Percentiles rank a stretch among this genome's conserved stretches.
Evolutionary conservation across 2,888 invertebrate genomes (phyloP).

Genomic region (Gymnosoma rotundatum): DNA sequence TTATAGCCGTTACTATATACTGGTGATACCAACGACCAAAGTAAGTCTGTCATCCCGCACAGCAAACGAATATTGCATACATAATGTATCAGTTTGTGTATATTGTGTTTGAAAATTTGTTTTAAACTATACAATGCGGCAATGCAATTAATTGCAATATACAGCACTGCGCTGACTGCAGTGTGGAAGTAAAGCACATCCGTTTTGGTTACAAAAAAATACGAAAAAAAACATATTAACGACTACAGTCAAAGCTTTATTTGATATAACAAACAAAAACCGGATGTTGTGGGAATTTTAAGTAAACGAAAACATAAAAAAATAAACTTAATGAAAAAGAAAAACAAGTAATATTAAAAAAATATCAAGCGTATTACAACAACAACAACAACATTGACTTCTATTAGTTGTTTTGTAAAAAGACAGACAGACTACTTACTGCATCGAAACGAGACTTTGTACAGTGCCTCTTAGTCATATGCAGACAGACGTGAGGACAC

Average conservation of each 20-base stretch:
- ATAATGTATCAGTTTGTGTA: constrained; percentile 37
- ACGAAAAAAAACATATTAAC: constrained; percentile 6
- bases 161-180: constrained; percentile 45
- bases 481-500: constrained; percentile 4
- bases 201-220: constrained; percentile 52
- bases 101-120: constrained; percentile 39
- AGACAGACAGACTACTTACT: constrained; percentile 32
- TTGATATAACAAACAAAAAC: constrained; percentile 64
- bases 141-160: constrained; percentile 45
- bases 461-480: constrained; percentile 43
- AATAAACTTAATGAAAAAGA: constrained; percentile 30
- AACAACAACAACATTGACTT: constrained; percentile 52
- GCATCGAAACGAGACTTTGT: constrained; percentile 34
- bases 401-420: constrained; percentile 52
- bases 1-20: constrained; percentile 21
- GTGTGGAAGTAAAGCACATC: constrained; percentile 70
- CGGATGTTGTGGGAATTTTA: constrained; percentile 71
- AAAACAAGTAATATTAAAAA: not conserved
- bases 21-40: constrained; percentile 14
- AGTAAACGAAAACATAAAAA: constrained; percentile 52
- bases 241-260: constrained; percentile 47
- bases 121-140: constrained; percentile 15
- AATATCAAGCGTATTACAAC: constrained; percentile 34
- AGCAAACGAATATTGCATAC: constrained; percentile 50
- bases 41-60: constrained; percentile 2